Evolutionary conservation across 2,888 invertebrate species (phyloP), one percentile per base, ranked within the genome.

Genomic region (Parelbella ahira): DNA sequence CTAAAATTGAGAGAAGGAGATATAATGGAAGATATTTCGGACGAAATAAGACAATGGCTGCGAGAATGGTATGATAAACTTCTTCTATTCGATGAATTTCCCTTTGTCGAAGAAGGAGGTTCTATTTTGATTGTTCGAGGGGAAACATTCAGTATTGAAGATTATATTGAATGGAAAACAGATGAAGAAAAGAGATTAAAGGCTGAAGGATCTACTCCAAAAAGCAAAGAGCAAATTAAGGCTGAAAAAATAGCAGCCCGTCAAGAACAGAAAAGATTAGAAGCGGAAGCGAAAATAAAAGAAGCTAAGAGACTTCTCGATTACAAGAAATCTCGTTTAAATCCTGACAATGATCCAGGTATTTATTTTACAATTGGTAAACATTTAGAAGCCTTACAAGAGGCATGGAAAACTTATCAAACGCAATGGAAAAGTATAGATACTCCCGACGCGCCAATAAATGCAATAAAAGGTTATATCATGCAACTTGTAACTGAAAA

Each of bases 31-130:
- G 92, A 93, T 54, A 93, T 94, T 65, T 90, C 91, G 21, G 92
- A 90, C 48, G 94, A 95, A 80, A 90, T 95, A 42, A 86, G 93
- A 43, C 90, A 91, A 58, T 95, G 94, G 94, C 92, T 93, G 60
- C 65, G 86, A 29, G 79, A 90, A 38, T 94, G 93, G 92, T 87
- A 92, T 72, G 68, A 71, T 23, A 65, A 68, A 43, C 67, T 83
- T 0, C 82, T 84, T 12, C 72, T 84, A 30, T 94, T 95, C 62
- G 94, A 94, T 47, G 91, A 91, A 49, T 93, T 90, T 64, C 95
- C 95, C 30, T 90, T 90, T 46, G 90, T 90, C 19, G 90, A 91
- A 19, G 90, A 92, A 66, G 95, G 95, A 3, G 95, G 95, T 1
- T 89, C 89, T 6, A 74, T 90, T 34, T 59, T 91, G 29, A 79